Evolutionary conservation across 2,888 invertebrate genomes (phyloP), one percentile per base, ranked within the genome.

Genomic region (Cosmopolites sordidus): DNA sequence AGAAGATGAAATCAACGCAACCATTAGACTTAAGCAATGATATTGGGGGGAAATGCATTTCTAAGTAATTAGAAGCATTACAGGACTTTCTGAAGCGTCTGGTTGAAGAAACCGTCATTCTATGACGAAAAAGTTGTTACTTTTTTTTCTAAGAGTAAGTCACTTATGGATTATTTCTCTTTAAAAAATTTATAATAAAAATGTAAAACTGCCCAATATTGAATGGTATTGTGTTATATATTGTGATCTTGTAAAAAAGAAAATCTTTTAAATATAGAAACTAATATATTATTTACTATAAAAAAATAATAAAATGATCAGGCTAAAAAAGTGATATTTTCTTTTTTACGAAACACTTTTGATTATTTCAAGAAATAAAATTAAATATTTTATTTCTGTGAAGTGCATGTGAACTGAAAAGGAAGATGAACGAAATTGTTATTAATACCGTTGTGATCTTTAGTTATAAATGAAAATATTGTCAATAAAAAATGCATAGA

Each of bases 1-100:
- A 43, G 75, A 75, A 58, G 74, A 75, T 48, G 79, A 79, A 55
- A 64, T 73, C 29, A 70, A 71, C 54, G 69, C 71, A 2, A 70
- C 73, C 1, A 71, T 74, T 54, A 69, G 73, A 54, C 66, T 69
- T 37, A 69, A 69, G 58, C 69, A 69, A 63, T 69, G 67, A 69
- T 53, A 45, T 41, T 54, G 54, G 54, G 57, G 53, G 14, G 51
- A 53, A 16, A 16, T 44, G 40, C 57, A 33, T 12, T 33, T 12
- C 11, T 33, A 33, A 11, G 8, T 5, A 33, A 33, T 33, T 33
- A 33, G 33, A 33, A 11, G n/a, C 2, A 33, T n/a, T 33, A 27
- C 9, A 27, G n/a, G n/a, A n/a, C n/a, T n/a, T n/a, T n/a, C n/a
- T n/a, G n/a, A n/a, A n/a, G n/a, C n/a, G n/a, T n/a, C n/a, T n/a